A percentile compares a stretch with the other conserved stretches of the same genome.
Evolutionary conservation across 2,113 vertebrate genomes (phyloP).

Genomic region (Ptilorrhoa leucosticta): DNA sequence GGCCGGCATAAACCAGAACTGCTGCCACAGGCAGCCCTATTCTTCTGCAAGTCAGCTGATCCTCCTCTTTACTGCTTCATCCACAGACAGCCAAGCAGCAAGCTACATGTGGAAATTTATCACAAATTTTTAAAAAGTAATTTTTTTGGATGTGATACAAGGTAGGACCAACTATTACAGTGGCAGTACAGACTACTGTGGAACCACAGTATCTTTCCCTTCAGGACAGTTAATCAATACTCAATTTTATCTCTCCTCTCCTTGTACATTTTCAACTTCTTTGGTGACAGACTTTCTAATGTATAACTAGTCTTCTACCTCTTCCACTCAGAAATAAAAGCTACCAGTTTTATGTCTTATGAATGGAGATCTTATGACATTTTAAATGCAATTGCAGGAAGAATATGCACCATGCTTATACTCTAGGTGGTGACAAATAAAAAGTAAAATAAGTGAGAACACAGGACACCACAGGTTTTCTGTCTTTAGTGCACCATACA

Average conservation of each 20-base stretch:
- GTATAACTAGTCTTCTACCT: background rate
- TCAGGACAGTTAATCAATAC: background rate
- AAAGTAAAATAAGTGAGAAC: background rate
- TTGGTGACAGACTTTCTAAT: background rate
- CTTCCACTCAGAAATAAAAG: background rate
- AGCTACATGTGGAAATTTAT: background rate
- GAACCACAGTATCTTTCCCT: background rate
- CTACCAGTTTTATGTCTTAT: background rate
- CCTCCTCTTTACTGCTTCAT: background rate
- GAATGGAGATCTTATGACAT: background rate
- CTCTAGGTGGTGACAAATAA: background rate
- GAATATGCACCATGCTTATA: background rate
- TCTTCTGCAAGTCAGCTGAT: background rate
- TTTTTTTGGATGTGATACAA: background rate
- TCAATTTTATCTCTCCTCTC: background rate
- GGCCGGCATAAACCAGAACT: background rate
- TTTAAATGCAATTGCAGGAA: background rate
- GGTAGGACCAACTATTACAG: background rate
- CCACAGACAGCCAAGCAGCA: background rate
- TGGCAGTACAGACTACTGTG: background rate
- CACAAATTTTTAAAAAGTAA: background rate
- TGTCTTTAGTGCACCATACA: background rate
- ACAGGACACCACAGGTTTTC: background rate
- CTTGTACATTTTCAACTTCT: background rate
- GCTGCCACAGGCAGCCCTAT: fast-evolving